A percentile compares a stretch with the other conserved stretches of the same genome.
These are phyloP conservation scores for Nasonovia ribisnigri DNA, from an alignment of 2,888 invertebrate species.

Conservation along the genomic window DNA sequence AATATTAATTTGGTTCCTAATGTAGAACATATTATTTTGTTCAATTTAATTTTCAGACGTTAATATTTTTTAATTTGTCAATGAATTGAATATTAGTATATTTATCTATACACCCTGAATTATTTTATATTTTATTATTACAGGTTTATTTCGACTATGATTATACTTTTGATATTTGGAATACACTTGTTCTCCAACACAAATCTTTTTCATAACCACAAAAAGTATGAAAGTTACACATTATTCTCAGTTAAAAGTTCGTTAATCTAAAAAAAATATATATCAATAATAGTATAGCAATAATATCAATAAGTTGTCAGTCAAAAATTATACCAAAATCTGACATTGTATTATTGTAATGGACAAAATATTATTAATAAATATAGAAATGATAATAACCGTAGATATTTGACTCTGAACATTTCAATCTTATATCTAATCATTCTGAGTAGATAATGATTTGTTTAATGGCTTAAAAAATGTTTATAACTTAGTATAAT, in stretches of 20 bases:
- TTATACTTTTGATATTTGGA: not conserved
- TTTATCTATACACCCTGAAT: not conserved
- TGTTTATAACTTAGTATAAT: not conserved
- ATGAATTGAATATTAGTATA: not conserved
- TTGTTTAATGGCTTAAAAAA: not conserved
- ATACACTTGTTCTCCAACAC: not conserved
- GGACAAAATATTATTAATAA: not conserved
- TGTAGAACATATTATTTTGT: not conserved
- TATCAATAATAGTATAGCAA: not conserved
- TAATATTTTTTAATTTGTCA: not conserved
- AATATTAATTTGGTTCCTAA: constrained; percentile 33
- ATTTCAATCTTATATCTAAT: not conserved
- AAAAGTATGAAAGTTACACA: not conserved
- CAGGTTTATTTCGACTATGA: not conserved
- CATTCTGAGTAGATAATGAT: not conserved
- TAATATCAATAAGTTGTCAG: not conserved
- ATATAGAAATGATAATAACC: not conserved
- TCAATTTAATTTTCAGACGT: not conserved
- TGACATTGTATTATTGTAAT: not conserved
- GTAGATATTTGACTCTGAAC: not conserved
- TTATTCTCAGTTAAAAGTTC: not conserved
- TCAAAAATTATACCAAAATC: not conserved
- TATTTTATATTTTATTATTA: not conserved
- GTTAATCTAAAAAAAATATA: not conserved
- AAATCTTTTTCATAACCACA: not conserved